Conservation (phyloP, 2,888 invertebrate genomes). For the Aporophyla nigra region DNA sequence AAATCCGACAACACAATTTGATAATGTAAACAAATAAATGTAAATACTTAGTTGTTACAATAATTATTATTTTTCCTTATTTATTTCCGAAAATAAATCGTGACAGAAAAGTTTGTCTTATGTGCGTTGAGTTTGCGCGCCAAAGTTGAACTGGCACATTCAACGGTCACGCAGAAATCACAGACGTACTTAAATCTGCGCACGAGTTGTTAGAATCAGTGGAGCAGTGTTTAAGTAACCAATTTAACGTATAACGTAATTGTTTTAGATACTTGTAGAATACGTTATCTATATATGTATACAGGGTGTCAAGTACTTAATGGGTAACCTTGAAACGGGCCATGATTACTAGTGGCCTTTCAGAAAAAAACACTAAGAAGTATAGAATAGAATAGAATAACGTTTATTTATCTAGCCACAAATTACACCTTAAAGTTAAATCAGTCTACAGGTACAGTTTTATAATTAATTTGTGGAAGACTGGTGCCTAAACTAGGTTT, state of each 20-base stretch:
- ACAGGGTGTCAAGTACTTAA: too few species aligned
- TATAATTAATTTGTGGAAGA: too few species aligned
- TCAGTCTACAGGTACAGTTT: too few species aligned
- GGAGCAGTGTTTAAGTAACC: conserved; percentile 8
- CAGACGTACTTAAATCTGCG: conserved; percentile 3
- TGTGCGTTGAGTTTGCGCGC: conserved; percentile 39
- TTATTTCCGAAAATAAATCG: conserved; percentile 11
- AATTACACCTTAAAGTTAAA: too few species aligned
- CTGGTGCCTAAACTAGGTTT: too few species aligned
- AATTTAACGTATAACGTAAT: conserved; percentile 3
- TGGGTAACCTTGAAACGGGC: too few species aligned
- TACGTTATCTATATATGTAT: background rate
- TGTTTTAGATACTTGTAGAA: conserved; percentile 6
- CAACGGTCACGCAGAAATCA: background rate
- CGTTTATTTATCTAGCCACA: too few species aligned
- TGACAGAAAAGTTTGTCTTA: background rate
- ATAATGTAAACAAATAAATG: background rate
- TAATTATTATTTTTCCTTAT: background rate
- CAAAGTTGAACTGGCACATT: conserved; percentile 27
- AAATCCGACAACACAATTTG: conserved; percentile 1
- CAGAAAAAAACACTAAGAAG: too few species aligned
- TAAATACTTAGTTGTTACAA: background rate
- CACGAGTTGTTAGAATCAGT: background rate
- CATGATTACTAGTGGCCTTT: too few species aligned
- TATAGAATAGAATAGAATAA: too few species aligned